phyloP scores from a whole-genome alignment of 2,797 vertebrate genomes.

The Xiphophorus birchmanni region DNA sequence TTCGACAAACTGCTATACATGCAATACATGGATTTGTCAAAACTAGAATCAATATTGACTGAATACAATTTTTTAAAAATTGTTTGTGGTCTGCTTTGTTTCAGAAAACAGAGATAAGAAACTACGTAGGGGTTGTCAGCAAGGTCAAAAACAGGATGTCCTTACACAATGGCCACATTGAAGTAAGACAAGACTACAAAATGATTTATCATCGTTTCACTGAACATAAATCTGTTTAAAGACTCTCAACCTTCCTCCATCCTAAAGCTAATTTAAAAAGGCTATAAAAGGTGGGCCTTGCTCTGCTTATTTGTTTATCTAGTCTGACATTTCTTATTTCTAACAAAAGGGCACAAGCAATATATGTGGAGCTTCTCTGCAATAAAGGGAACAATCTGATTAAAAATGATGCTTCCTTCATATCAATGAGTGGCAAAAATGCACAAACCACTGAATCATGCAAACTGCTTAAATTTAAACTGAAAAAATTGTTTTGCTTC shows the following conservation, averaged over 20 bases:
- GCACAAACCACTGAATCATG: neutral
- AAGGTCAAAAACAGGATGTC: neutral
- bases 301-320: neutral
- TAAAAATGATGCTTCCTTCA: slow-evolving; percentile 1
- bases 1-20: neutral
- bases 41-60: neutral
- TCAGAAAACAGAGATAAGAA: neutral
- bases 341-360: neutral
- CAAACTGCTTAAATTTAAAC: slow-evolving; percentile 16
- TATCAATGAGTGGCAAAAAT: slow-evolving; percentile 4
- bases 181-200: neutral
- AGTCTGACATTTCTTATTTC: neutral
- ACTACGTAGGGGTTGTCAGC: neutral
- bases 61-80: neutral
- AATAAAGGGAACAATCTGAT: neutral
- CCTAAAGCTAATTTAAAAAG: neutral
- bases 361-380: neutral
- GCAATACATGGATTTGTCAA: neutral
- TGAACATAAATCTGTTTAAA: neutral
- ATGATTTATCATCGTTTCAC: neutral
- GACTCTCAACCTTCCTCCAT: neutral
- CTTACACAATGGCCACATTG: neutral
- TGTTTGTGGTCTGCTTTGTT: neutral
- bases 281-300: neutral
- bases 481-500: slow-evolving; percentile 18